Percentiles rank a stretch among this genome's conserved stretches.
These are phyloP conservation scores for Diadumene lineata DNA, from an alignment of 92 coral and sea anemone genomes.

Conservation along the genomic window DNA sequence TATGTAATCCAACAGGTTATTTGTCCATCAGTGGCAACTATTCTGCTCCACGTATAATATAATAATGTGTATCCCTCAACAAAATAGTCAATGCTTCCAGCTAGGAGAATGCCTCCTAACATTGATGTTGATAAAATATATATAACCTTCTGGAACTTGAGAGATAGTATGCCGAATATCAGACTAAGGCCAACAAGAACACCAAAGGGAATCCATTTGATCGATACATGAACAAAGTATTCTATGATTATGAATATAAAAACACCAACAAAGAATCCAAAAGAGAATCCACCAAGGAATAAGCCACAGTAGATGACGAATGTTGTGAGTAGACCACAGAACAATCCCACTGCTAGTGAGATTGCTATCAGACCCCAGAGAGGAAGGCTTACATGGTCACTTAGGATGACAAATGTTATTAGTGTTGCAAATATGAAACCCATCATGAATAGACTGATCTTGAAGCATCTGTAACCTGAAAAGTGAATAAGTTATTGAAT, in stretches of 20 bases:
- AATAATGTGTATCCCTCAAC: conserved; percentile 79
- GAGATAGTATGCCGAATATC: conserved; percentile 59
- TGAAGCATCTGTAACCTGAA: conserved; percentile 88
- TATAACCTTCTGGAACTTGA: conserved; percentile 85
- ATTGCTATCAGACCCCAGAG: conserved; percentile 86
- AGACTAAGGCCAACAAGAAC: conserved; percentile 79
- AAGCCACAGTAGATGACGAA: conserved; percentile 86
- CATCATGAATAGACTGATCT: conserved; percentile 76
- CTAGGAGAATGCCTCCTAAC: conserved; percentile 79
- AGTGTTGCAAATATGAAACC: conserved; percentile 86
- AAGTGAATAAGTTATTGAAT: neutral
- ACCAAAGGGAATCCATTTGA: conserved; percentile 92
- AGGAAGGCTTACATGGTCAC: conserved; percentile 71
- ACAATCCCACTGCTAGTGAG: conserved; percentile 82
- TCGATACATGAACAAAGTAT: conserved; percentile 58
- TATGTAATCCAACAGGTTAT: conserved; percentile 78
- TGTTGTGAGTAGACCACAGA: conserved; percentile 86
- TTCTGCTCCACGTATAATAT: conserved; percentile 73
- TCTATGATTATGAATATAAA: conserved; percentile 64
- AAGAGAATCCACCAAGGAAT: conserved; percentile 86
- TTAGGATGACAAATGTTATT: conserved; percentile 80
- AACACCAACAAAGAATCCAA: conserved; percentile 86
- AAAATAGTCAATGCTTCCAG: conserved; percentile 79
- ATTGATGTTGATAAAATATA: conserved; percentile 76
- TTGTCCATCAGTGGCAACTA: conserved; percentile 64